These are phyloP conservation scores for Tyrophagus putrescentiae DNA, from an alignment of 1,140 invertebrate species.

Conservation along the genomic window DNA sequence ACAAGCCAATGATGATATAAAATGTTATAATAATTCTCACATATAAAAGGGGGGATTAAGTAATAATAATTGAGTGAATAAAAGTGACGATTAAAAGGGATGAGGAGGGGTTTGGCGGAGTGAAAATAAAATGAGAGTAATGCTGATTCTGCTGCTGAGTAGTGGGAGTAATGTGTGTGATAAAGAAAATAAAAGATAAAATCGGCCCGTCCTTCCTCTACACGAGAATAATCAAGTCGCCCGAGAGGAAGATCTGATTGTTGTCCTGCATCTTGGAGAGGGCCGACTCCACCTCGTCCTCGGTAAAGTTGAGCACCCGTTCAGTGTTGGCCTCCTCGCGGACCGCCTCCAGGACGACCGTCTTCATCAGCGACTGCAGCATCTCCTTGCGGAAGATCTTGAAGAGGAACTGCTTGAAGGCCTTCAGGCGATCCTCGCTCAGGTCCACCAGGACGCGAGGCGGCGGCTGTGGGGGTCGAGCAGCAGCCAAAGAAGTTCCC, in stretches of 20 bases:
- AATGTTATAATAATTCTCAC: too few species aligned
- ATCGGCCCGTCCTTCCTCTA: constrained; percentile 38
- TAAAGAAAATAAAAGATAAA: too few species aligned
- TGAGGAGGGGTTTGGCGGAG: too few species aligned
- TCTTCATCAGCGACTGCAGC: constrained; percentile 32
- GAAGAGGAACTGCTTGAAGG: constrained; percentile 34
- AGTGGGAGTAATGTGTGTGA: too few species aligned
- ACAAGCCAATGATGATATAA: too few species aligned
- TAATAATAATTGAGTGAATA: too few species aligned
- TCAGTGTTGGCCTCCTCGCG: constrained; percentile 26
- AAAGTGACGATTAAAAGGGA: too few species aligned
- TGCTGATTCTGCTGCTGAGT: too few species aligned
- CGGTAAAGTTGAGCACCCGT: constrained; percentile 42
- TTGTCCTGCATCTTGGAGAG: constrained; percentile 66
- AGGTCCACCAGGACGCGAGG: constrained; percentile 1
- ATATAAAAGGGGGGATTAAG: too few species aligned
- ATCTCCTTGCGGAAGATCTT: constrained; percentile 36
- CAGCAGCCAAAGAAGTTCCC: neutral
- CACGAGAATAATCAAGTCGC: constrained; percentile 71
- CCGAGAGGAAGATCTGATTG: constrained; percentile 79
- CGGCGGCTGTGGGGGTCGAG: neutral
- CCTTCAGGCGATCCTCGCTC: constrained; percentile 24
- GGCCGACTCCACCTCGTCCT: constrained; percentile 57
- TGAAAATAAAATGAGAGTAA: too few species aligned
- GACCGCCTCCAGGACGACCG: constrained; percentile 28